Evolutionary conservation across 2,113 vertebrate species (phyloP).

Genomic region (Ibidorhyncha struthersii): DNA sequence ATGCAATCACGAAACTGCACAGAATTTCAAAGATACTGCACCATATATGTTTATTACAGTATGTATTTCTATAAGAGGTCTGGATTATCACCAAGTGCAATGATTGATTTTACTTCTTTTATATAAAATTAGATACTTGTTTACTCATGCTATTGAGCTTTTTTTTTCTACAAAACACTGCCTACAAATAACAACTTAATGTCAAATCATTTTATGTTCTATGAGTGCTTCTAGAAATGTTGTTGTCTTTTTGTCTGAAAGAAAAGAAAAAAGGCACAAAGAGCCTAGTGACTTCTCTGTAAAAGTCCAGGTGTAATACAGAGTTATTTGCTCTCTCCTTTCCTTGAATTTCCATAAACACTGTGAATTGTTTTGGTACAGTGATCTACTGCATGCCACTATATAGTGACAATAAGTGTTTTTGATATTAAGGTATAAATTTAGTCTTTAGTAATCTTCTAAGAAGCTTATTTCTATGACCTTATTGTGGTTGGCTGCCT

Average conservation of each 20-base stretch:
- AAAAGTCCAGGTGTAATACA: background rate
- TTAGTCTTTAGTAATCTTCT: conserved; percentile 65
- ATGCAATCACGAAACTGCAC: background rate
- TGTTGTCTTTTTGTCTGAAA: background rate
- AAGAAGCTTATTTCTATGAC: conserved; percentile 71
- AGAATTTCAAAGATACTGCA: background rate
- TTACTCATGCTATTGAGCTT: background rate
- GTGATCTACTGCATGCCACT: background rate
- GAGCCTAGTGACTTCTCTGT: background rate
- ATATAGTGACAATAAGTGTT: conserved; percentile 20
- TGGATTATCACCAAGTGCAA: background rate
- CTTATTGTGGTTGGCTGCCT: conserved; percentile 37
- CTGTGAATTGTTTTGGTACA: background rate
- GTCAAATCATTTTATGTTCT: background rate
- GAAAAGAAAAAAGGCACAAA: background rate
- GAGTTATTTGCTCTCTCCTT: background rate
- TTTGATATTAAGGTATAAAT: conserved; percentile 65
- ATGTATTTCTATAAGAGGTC: background rate
- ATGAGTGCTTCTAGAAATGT: background rate
- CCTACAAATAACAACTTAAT: background rate
- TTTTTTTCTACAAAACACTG: background rate
- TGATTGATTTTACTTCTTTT: background rate
- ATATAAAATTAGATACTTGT: background rate
- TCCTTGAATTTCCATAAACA: background rate
- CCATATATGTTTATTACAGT: background rate